Conservation (phyloP, 1,140 invertebrate genomes). For the Epicauta chinensis region DNA sequence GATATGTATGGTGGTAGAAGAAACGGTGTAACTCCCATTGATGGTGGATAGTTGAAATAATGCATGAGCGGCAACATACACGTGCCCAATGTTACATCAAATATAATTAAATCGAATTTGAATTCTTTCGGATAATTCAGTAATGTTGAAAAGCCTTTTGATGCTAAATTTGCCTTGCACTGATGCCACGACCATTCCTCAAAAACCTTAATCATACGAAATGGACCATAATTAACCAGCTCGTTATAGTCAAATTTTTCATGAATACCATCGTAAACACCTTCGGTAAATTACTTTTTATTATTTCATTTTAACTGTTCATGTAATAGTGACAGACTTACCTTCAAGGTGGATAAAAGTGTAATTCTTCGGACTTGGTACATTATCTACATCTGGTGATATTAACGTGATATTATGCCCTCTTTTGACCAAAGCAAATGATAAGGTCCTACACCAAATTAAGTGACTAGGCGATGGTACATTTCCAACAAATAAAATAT, state of each 20-base stretch:
- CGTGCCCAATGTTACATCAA: slow-evolving; percentile 26
- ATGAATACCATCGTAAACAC: not conserved
- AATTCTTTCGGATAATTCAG: slow-evolving; percentile 24
- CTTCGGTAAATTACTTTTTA: not conserved
- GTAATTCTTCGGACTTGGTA: slow-evolving; percentile 16
- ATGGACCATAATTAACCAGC: not conserved
- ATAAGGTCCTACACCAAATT: slow-evolving; percentile 20
- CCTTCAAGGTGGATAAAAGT: slow-evolving; percentile 29
- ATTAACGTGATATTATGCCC: slow-evolving; percentile 30
- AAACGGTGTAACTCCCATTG: slow-evolving; percentile 3
- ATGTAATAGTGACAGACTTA: not conserved
- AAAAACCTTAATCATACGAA: not conserved
- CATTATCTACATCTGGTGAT: slow-evolving; percentile 21
- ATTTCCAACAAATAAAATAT: slow-evolving; percentile 6
- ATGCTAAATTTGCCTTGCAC: not conserved
- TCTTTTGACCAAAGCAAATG: slow-evolving; percentile 17
- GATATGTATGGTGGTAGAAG: slow-evolving; percentile 7
- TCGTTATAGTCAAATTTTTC: not conserved
- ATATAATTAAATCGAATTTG: slow-evolving; percentile 32
- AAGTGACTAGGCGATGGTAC: slow-evolving; percentile 15
- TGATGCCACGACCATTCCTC: not conserved
- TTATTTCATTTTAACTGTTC: too few relatives aligned
- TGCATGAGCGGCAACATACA: slow-evolving; percentile 20
- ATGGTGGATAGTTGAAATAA: slow-evolving; percentile 6
- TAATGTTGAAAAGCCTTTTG: slow-evolving; percentile 6